phyloP scores from a whole-genome alignment of 2,888 invertebrate species.

The Candidula unifasciata region DNA sequence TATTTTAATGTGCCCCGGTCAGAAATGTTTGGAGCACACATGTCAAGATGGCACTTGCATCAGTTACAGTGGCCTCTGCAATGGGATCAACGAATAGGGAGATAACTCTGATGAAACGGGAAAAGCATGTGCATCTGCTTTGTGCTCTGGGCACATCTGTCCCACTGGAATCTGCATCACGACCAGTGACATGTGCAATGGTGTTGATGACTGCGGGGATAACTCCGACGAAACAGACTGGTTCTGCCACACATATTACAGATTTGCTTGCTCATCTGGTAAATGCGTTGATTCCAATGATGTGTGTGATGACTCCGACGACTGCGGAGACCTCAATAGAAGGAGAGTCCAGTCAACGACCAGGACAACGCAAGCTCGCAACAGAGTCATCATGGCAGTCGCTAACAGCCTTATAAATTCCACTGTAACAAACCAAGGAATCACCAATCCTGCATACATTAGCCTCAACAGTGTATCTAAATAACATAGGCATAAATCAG shows the following conservation, averaged over 20 bases:
- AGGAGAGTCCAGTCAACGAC: background rate
- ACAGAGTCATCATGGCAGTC: too few species aligned
- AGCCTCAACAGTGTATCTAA: too few species aligned
- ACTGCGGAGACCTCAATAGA: conserved; percentile 9
- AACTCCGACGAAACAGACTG: background rate
- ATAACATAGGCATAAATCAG: too few species aligned
- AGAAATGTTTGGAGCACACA: too few species aligned
- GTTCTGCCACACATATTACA: too few species aligned
- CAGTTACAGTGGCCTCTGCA: background rate
- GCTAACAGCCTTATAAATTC: too few species aligned
- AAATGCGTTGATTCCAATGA: background rate
- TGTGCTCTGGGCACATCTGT: too few species aligned
- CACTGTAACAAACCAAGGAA: too few species aligned
- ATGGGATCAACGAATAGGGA: conserved; percentile 1
- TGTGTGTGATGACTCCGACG: background rate
- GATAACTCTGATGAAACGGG: conserved; percentile 16
- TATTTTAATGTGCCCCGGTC: too few species aligned
- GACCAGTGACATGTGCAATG: background rate
- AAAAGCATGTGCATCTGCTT: too few species aligned
- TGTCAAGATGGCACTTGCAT: background rate
- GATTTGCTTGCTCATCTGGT: background rate
- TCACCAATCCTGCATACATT: too few species aligned
- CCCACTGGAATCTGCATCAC: background rate
- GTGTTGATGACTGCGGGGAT: conserved; percentile 8
- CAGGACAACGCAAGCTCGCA: background rate